Percentiles rank a stretch among this genome's conserved stretches.
Conservation (phyloP, 1,140 invertebrate species). For the Trichoplusia ni region DNA sequence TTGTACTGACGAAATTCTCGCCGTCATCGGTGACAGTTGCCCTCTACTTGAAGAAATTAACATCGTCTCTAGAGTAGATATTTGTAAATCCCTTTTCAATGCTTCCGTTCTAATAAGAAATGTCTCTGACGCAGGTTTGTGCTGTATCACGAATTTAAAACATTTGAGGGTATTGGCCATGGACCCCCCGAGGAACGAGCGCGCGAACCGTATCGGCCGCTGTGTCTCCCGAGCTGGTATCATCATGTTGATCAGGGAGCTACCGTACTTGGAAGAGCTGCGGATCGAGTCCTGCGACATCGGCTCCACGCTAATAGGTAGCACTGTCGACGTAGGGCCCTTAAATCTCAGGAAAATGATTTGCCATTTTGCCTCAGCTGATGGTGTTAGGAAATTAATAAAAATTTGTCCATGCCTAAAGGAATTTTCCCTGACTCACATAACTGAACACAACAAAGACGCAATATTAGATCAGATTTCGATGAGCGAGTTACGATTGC, state of each 20-base stretch:
- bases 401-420: constrained; percentile 73
- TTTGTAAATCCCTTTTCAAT: constrained; percentile 76
- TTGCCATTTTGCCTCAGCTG: constrained; percentile 72
- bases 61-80: constrained; percentile 79
- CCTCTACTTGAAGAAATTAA: constrained; percentile 77
- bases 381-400: constrained; percentile 70
- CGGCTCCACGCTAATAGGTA: constrained; percentile 71
- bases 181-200: constrained; percentile 76
- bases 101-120: constrained; percentile 76
- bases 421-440: constrained; percentile 73
- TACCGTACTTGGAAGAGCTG: constrained; percentile 74
- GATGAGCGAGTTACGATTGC: constrained; percentile 62
- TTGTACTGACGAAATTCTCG: constrained; percentile 81
- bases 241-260: constrained; percentile 67
- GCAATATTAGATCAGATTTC: constrained; percentile 70
- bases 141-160: constrained; percentile 65
- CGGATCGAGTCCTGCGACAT: constrained; percentile 78
- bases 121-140: constrained; percentile 73
- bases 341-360: constrained; percentile 73
- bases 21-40: constrained; percentile 76
- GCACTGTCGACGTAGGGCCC: constrained; percentile 62
- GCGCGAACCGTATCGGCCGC: constrained; percentile 63
- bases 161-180: constrained; percentile 69
- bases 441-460: constrained; percentile 72
- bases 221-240: constrained; percentile 76